A percentile compares a stretch with the other conserved stretches of the same genome.
phyloP scores from a whole-genome alignment of 2,797 vertebrate genomes.

The Cynodonichthys magdalenae region DNA sequence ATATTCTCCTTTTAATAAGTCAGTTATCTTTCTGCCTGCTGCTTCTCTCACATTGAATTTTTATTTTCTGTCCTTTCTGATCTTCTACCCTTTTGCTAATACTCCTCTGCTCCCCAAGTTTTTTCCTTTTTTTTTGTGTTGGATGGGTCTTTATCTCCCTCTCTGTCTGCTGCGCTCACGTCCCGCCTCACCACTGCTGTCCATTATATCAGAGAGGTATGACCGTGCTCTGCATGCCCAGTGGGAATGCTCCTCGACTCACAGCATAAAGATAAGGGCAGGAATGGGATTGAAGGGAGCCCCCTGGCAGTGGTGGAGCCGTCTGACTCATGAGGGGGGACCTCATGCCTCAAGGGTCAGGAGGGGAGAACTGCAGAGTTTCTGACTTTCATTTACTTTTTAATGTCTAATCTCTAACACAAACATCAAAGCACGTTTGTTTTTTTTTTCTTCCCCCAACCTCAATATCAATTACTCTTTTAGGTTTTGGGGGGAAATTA shows the following conservation, averaged over 20 bases:
- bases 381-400: neutral
- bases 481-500: neutral
- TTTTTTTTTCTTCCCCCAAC: neutral
- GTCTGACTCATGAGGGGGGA: slow-evolving; percentile 37
- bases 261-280: slow-evolving; percentile 44
- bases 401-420: neutral
- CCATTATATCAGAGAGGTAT: slow-evolving; percentile 24
- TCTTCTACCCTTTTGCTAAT: no score
- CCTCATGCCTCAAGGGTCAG: slow-evolving; percentile 42
- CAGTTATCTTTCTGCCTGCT: neutral
- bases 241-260: slow-evolving; percentile 40
- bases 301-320: slow-evolving; percentile 43
- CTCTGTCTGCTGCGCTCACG: slow-evolving; percentile 9
- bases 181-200: slow-evolving; percentile 19
- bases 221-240: slow-evolving; percentile 35
- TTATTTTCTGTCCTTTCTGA: slow-evolving; percentile 1
- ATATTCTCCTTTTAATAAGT: neutral
- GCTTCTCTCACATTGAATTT: no score
- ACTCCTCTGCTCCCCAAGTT: neutral
- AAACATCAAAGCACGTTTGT: slow-evolving; percentile 5
- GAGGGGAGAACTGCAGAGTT: slow-evolving; percentile 22
- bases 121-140: slow-evolving; percentile 6
- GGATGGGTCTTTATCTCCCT: slow-evolving; percentile 9
- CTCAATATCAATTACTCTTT: slow-evolving; percentile 16
- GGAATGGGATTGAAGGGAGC: slow-evolving; percentile 40